Base-by-base conservation (phyloP, 2,797 vertebrate species). In the Phoxinus dragarum region DNA sequence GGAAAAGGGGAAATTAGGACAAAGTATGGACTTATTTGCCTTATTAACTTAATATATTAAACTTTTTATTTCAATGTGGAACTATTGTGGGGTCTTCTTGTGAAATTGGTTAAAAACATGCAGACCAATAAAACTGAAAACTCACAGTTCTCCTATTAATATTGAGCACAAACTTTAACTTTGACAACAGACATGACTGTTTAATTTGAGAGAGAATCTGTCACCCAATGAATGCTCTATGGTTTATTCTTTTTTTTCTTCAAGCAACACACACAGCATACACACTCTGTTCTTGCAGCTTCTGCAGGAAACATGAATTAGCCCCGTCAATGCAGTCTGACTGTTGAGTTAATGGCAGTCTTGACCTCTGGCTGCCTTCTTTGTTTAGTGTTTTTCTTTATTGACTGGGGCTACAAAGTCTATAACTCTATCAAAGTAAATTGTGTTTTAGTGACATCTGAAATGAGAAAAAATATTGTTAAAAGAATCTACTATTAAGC, bases 231-330 rank as follows among this genome's bases (percentile, higher is more conserved):
- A 34, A 34, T 47, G n/a, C n/a, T 47, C 40, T 66, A 12, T 49
- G 5, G 0, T 68, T 80, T 36, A 49, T 5, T 12, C 5, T n/a
- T n/a, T 31, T 61, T 44, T 64, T 68, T 31, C 77, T 34, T 80
- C 31, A 80, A 47, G n/a, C 27, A 49, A 66, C 71, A 49, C 64
- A 86, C 85, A 72, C 59, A 87, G 38, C 73, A 84, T 7, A 61
- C 52, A 66, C 77, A 36, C 64, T 64, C 77, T 56, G 71, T 75
- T 81, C 72, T 36, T 75, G n/a, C 7, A n/a, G 92, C 92, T 93
- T 92, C 92, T 90, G 90, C 93, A 95, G 94, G 94, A 95, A 95
- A 94, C 93, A 93, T 95, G 94, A 95, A 95, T 95, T 95, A 95
- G 94, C 93, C 93, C 91, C 92, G 94, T 95, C 94, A 94, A 93